Conservation (phyloP, 1,140 invertebrate genomes). For the Carcinoscorpius rotundicauda region DNA sequence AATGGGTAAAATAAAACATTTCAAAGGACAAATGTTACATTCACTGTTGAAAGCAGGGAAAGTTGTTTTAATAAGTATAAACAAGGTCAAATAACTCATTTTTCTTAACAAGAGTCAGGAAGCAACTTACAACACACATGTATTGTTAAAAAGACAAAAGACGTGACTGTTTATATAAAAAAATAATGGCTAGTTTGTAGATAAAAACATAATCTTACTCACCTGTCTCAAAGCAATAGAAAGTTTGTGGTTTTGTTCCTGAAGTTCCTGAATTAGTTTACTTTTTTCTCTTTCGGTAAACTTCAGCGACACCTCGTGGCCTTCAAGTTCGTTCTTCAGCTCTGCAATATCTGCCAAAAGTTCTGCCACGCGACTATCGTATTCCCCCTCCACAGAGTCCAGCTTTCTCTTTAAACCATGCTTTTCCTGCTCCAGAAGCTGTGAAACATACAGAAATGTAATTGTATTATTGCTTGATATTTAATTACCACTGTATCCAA, state of each 20-base stretch:
- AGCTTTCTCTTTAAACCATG: constrained; percentile 70
- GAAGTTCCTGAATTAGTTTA: constrained; percentile 65
- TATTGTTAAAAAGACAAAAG: too few relatives aligned
- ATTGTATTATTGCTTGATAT: neutral
- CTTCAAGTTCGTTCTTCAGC: constrained; percentile 44
- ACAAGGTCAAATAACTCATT: too few relatives aligned
- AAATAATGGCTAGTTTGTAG: too few relatives aligned
- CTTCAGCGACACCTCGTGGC: constrained; percentile 46
- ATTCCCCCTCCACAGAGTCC: constrained; percentile 71
- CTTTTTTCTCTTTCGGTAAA: constrained; percentile 66
- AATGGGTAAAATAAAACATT: too few relatives aligned
- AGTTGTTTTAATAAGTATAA: too few relatives aligned
- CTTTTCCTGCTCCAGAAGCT: constrained; percentile 89
- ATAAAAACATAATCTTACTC: neutral
- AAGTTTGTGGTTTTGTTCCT: constrained; percentile 77
- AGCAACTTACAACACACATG: too few relatives aligned
- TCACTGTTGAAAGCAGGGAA: too few relatives aligned
- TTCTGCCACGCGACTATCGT: constrained; percentile 70
- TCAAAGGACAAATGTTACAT: too few relatives aligned
- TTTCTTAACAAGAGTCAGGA: too few relatives aligned
- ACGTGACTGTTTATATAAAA: too few relatives aligned
- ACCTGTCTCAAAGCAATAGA: constrained; percentile 74
- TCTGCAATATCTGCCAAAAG: constrained; percentile 72
- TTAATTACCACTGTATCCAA: too few relatives aligned
- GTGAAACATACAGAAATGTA: constrained; percentile 27